Conservation (phyloP, 2,113 vertebrate genomes). For the Colossoma macropomum region DNA sequence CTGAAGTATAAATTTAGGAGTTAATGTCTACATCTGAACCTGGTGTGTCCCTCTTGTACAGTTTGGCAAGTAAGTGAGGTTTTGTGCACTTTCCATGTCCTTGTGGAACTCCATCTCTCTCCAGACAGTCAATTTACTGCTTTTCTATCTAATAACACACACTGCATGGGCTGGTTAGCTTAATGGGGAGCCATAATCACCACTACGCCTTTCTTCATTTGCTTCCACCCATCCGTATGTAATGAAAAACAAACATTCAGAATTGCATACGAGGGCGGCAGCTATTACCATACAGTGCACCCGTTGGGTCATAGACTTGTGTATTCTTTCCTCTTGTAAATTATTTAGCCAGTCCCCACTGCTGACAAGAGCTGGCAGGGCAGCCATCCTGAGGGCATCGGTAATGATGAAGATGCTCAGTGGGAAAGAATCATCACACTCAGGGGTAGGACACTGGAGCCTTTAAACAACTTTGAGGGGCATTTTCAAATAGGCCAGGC, state of each 20-base stretch:
- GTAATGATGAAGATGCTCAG: not conserved
- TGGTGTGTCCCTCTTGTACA: too few relatives aligned
- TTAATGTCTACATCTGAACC: too few relatives aligned
- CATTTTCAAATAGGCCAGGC: too few relatives aligned
- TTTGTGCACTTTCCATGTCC: not conserved
- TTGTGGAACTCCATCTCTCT: not conserved
- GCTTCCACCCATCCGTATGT: slow-evolving; percentile 4
- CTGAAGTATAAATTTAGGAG: too few relatives aligned
- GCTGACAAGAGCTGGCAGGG: not conserved
- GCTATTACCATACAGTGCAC: not conserved
- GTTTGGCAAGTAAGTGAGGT: not conserved
- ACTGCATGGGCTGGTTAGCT: not conserved
- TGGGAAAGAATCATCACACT: not conserved
- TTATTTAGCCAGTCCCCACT: not conserved
- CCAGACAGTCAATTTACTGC: not conserved
- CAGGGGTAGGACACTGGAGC: not conserved
- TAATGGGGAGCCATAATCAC: not conserved
- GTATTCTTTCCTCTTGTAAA: not conserved
- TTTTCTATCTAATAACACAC: not conserved
- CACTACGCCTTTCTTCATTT: not conserved
- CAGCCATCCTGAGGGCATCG: not conserved
- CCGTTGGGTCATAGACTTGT: not conserved
- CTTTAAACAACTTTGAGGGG: not conserved
- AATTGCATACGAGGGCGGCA: not conserved
- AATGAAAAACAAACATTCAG: slow-evolving; percentile 27